These are phyloP conservation scores for Salvelinus namaycush DNA, from an alignment of 2,113 vertebrate genomes.

Conservation along the genomic window DNA sequence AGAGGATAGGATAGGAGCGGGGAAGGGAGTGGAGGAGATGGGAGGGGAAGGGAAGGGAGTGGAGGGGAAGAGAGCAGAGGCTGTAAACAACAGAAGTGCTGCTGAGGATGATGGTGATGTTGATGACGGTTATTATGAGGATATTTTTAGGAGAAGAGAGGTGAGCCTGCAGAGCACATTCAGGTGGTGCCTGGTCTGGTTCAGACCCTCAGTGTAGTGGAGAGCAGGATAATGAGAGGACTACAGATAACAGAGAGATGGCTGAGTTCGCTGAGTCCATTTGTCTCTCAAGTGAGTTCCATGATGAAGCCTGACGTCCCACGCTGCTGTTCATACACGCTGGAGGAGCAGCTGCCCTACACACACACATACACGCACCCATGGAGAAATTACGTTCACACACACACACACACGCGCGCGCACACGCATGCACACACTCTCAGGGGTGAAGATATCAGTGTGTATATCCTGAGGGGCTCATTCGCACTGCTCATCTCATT, in stretches of 20 bases:
- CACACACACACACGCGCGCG: not conserved
- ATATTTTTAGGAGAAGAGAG: not conserved
- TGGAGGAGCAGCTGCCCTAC: not conserved
- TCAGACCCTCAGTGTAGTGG: not conserved
- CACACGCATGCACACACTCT: not conserved
- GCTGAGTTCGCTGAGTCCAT: not conserved
- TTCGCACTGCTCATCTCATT: not conserved
- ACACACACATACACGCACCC: not conserved
- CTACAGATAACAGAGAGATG: not conserved
- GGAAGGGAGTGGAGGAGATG: too few relatives aligned
- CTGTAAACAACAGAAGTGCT: not conserved
- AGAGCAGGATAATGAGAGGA: not conserved
- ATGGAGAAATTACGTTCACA: not conserved
- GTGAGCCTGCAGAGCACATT: not conserved
- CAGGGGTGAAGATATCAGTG: not conserved
- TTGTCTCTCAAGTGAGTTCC: too few relatives aligned
- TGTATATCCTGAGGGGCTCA: not conserved
- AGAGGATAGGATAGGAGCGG: too few relatives aligned
- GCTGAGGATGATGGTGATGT: not conserved
- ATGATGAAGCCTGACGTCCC: not conserved
- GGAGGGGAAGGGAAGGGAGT: too few relatives aligned
- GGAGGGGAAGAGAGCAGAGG: too few relatives aligned
- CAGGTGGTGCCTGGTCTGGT: not conserved
- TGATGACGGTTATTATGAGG: too few relatives aligned
- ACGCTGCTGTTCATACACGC: not conserved